A percentile compares a stretch with the other conserved stretches of the same genome.
Evolutionary conservation across 2,888 invertebrate genomes (phyloP).

Genomic region (Asteroscopus sphinx): DNA sequence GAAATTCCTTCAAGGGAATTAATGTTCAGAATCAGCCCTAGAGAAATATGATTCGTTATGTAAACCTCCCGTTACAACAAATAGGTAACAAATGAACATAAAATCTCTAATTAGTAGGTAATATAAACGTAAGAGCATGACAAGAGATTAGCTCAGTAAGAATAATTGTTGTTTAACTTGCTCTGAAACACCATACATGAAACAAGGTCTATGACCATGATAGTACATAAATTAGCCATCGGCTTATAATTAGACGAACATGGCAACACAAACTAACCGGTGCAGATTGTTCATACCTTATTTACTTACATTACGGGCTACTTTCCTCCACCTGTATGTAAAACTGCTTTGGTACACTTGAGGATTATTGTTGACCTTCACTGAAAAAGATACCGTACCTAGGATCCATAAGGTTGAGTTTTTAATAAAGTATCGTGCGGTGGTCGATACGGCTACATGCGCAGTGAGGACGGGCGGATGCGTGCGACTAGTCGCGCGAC

Average conservation of each 20-base stretch:
- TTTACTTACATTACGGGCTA: background rate
- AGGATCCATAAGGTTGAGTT: background rate
- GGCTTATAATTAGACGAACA: constrained; percentile 13
- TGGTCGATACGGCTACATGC: constrained; percentile 10
- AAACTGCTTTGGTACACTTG: background rate
- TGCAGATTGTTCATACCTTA: background rate
- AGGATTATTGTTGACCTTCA: background rate
- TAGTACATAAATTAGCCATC: constrained; percentile 4
- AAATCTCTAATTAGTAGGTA: no score
- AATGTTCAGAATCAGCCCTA: no score
- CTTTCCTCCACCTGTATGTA: background rate
- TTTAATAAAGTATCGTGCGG: background rate
- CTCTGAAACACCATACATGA: background rate
- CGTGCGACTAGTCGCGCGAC: background rate
- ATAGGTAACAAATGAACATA: no score
- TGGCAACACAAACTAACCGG: constrained; percentile 7
- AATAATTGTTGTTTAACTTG: background rate
- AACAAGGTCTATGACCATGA: background rate
- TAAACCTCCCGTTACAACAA: no score
- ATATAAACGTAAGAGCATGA: background rate
- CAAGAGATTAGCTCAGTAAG: background rate
- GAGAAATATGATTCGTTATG: no score
- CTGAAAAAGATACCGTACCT: background rate
- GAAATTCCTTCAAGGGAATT: no score
- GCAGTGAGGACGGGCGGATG: background rate